These are phyloP conservation scores for Alauda arvensis DNA, from an alignment of 2,797 vertebrate species.

Conservation along the genomic window DNA sequence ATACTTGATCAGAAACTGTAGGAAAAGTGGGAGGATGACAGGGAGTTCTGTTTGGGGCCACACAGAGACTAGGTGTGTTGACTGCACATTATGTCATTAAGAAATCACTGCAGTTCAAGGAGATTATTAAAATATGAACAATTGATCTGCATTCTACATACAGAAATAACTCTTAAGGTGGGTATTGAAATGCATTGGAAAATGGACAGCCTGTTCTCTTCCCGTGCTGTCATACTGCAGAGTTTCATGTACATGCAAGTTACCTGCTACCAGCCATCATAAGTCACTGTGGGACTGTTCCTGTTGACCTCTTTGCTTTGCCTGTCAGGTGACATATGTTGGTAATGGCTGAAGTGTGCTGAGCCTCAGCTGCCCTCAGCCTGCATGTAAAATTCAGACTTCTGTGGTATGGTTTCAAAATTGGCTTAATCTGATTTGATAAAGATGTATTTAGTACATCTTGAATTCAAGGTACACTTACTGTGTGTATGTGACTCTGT, in stretches of 20 bases:
- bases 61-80: background rate
- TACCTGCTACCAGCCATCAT: background rate
- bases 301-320: background rate
- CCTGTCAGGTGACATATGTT: background rate
- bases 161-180: background rate
- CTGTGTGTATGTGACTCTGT: background rate
- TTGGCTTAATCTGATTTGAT: background rate
- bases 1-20: background rate
- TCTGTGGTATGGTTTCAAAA: background rate
- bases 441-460: background rate
- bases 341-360: background rate
- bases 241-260: background rate
- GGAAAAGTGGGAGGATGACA: background rate
- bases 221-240: background rate
- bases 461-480: background rate
- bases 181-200: background rate
- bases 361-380: background rate
- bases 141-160: background rate
- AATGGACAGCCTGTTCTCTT: background rate
- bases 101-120: background rate
- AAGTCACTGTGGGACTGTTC: background rate
- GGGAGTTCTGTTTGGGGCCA: background rate
- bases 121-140: background rate
- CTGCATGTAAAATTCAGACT: background rate
- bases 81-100: rapidly evolving